Evolutionary conservation across 2,113 vertebrate genomes (phyloP).

Genomic region (Melanocharis versteri): DNA sequence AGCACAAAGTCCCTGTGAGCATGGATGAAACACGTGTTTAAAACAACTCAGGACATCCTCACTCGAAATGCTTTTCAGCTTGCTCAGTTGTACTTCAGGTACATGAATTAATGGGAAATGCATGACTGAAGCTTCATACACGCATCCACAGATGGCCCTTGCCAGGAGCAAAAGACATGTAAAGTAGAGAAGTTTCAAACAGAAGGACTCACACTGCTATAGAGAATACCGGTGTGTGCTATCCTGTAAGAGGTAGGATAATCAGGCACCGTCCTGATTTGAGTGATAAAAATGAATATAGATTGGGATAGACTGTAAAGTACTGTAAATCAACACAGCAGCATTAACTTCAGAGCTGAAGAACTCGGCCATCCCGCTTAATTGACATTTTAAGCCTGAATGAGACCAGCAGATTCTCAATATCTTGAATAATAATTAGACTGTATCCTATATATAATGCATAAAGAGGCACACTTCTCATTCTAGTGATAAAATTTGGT

Average conservation of each 20-base stretch:
- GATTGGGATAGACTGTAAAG: neutral
- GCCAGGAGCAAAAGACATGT: neutral
- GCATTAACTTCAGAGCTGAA: neutral
- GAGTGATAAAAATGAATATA: neutral
- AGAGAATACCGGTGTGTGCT: neutral
- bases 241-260: neutral
- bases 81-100: neutral
- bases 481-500: conserved; percentile 5
- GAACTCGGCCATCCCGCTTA: neutral
- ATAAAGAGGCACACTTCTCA: neutral
- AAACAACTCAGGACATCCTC: neutral
- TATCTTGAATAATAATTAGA: conserved; percentile 13
- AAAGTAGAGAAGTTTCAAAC: neutral
- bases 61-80: neutral
- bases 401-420: neutral
- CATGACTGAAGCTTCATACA: neutral
- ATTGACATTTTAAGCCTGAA: conserved; percentile 27
- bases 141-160: neutral
- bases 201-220: neutral
- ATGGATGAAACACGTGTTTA: neutral
- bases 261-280: neutral
- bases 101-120: neutral
- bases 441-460: neutral
- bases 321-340: neutral
- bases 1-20: neutral